These are phyloP conservation scores for Peromyscus eremicus DNA, from an alignment of 2,797 vertebrate species.

Conservation along the genomic window DNA sequence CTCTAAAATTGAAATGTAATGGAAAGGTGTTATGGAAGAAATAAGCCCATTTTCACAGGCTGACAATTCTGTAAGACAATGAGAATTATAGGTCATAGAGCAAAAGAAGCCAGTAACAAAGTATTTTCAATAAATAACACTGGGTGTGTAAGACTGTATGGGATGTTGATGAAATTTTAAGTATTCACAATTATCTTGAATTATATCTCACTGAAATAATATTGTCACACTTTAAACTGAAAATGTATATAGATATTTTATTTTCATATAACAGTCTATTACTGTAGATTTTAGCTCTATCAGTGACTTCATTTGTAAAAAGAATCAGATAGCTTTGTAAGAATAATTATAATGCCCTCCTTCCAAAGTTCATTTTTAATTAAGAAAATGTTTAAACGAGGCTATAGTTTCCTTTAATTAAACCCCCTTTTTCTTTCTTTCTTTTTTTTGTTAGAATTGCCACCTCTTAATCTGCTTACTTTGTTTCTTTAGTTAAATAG, in stretches of 20 bases:
- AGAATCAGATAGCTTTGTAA: background rate
- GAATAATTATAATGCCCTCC: background rate
- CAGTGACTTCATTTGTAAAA: constrained; percentile 23
- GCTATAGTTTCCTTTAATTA: background rate
- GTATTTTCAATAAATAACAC: constrained; percentile 26
- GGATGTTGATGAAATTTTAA: background rate
- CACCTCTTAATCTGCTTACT: background rate
- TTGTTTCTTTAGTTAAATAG: background rate
- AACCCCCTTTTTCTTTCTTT: background rate
- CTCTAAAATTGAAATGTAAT: constrained; percentile 62
- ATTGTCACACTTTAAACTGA: background rate
- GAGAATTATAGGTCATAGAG: constrained; percentile 36
- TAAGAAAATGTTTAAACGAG: background rate
- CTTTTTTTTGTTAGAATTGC: background rate
- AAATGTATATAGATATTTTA: background rate
- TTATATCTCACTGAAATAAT: constrained; percentile 42
- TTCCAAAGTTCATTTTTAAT: constrained; percentile 55
- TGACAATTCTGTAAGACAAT: constrained; percentile 51
- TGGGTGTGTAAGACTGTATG: background rate
- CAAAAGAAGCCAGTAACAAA: constrained; percentile 23
- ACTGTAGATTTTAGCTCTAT: background rate
- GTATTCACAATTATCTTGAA: background rate
- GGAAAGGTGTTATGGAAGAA: constrained; percentile 14
- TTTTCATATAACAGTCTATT: background rate
- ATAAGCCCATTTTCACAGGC: background rate